phyloP scores from a whole-genome alignment of 2,113 vertebrate genomes.

The Plecotus auritus region DNA sequence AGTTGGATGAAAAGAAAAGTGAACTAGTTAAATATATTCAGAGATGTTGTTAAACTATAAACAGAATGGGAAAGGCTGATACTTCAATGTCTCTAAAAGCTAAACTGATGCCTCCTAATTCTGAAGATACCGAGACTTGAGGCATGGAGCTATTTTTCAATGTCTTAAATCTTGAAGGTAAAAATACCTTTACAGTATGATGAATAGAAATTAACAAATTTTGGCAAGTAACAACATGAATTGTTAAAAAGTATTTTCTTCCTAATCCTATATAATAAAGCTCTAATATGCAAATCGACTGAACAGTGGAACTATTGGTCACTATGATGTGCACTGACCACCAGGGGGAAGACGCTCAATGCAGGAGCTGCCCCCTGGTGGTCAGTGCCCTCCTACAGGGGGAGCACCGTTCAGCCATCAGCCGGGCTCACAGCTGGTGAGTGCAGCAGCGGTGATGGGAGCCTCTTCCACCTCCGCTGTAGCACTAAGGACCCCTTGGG shows the following conservation, averaged over 20 bases:
- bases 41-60: background rate
- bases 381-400: too few relatives aligned
- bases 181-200: background rate
- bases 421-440: too few relatives aligned
- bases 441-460: too few relatives aligned
- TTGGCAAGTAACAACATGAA: background rate
- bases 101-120: background rate
- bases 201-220: background rate
- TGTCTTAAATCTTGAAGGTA: background rate
- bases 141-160: background rate
- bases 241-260: conserved; percentile 15
- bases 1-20: background rate
- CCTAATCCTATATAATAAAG: background rate
- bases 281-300: too few relatives aligned
- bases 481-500: too few relatives aligned
- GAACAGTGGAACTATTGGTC: too few relatives aligned
- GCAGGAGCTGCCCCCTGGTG: too few relatives aligned
- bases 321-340: too few relatives aligned
- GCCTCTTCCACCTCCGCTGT: too few relatives aligned
- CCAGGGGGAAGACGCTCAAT: too few relatives aligned
- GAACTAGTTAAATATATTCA: background rate
- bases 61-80: background rate
- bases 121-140: background rate
- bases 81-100: background rate
- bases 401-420: too few relatives aligned